Conservation (phyloP, 2,888 invertebrate genomes). For the Julus scanicus region DNA sequence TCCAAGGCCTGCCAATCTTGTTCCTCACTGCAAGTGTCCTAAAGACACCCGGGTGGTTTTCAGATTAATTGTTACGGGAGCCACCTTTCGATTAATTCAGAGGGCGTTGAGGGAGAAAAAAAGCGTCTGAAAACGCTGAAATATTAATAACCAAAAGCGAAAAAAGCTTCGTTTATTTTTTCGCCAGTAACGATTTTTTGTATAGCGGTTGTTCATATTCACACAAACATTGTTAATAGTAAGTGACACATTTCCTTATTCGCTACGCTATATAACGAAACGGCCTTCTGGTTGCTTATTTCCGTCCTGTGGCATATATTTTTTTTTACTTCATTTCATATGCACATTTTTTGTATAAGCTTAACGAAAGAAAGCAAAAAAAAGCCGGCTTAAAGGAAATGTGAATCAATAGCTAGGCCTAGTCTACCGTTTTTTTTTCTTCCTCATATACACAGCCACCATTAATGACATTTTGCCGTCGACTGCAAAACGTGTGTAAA, state of each 20-base stretch:
- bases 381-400: not conserved
- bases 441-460: not conserved
- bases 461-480: slow-evolving; percentile 11
- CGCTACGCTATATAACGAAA: not conserved
- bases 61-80: not conserved
- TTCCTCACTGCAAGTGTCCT: not conserved
- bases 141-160: not conserved
- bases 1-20: not conserved
- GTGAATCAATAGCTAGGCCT: slow-evolving; percentile 27
- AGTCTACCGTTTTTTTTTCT: not conserved
- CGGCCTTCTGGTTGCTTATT: not conserved
- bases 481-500: not conserved
- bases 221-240: not conserved
- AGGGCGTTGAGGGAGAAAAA: not conserved
- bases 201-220: not conserved
- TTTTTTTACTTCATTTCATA: not conserved
- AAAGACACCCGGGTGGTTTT: not conserved
- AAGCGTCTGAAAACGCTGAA: not conserved
- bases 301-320: not conserved
- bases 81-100: not conserved
- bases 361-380: not conserved
- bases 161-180: not conserved
- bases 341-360: not conserved
- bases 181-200: not conserved
- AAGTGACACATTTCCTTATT: slow-evolving; percentile 33